Percentiles rank a stretch among this genome's conserved stretches.
phyloP scores from a whole-genome alignment of 64 coral and sea anemone genomes.

The Stichodactyla helianthus region DNA sequence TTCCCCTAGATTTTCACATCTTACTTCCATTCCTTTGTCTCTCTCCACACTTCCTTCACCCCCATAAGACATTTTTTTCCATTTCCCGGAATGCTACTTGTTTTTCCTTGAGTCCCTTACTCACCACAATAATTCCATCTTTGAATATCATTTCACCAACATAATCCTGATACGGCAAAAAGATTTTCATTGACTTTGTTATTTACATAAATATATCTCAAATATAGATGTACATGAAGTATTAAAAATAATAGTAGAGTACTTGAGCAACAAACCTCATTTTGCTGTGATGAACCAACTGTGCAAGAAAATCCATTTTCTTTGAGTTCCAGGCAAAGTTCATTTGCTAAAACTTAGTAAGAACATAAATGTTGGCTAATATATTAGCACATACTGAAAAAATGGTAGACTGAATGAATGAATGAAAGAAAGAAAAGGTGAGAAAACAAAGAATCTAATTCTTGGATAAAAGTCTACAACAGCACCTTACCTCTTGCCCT shows the following conservation, averaged over 20 bases:
- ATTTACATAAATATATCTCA: too few species aligned
- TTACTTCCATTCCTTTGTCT: too few species aligned
- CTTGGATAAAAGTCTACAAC: not conserved
- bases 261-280: not conserved
- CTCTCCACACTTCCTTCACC: too few species aligned
- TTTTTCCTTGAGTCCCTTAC: not conserved
- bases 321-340: constrained; percentile 12
- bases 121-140: constrained; percentile 6
- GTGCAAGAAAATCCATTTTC: constrained; percentile 29
- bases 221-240: too few species aligned
- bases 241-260: too few species aligned
- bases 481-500: constrained; percentile 33
- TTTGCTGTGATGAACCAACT: not conserved
- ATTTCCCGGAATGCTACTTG: too few species aligned
- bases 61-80: too few species aligned
- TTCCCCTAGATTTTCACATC: too few species aligned
- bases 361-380: not conserved
- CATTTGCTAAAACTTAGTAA: not conserved
- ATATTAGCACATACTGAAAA: not conserved
- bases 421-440: not conserved
- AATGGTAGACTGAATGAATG: not conserved
- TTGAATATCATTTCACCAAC: not conserved
- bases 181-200: too few species aligned
- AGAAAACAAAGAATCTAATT: not conserved
- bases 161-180: not conserved